These are phyloP conservation scores for Perognathus longimembris DNA, from an alignment of 2,113 vertebrate genomes.

Conservation along the genomic window DNA sequence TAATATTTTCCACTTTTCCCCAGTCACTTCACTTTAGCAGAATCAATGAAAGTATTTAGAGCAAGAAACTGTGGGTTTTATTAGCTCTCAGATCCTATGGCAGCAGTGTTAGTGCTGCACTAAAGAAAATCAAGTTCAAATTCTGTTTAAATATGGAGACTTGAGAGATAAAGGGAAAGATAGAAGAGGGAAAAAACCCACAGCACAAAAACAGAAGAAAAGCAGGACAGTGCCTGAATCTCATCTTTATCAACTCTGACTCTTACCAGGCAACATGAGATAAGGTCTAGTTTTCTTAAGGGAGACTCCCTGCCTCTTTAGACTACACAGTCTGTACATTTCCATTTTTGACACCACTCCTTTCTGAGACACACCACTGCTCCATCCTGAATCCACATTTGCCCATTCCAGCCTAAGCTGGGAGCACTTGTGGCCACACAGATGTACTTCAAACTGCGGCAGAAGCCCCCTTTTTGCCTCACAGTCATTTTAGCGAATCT, in stretches of 20 bases:
- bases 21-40: constrained; percentile 34
- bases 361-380: background rate
- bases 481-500: background rate
- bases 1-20: constrained; percentile 54
- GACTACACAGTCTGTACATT: constrained; percentile 22
- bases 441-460: background rate
- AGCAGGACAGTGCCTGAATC: background rate
- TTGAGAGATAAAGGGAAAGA: constrained; percentile 21
- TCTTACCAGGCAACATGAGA: constrained; percentile 29
- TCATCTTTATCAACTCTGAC: background rate
- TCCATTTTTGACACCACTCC: constrained; percentile 3
- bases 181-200: background rate
- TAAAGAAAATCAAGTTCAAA: constrained; percentile 38
- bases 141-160: constrained; percentile 10
- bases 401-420: background rate
- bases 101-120: background rate
- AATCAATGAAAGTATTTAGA: constrained; percentile 34
- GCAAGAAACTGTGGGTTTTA: background rate
- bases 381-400: background rate
- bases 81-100: background rate
- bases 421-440: background rate
- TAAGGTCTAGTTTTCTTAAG: constrained; percentile 31
- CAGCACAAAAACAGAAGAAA: constrained; percentile 19
- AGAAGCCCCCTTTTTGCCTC: background rate
- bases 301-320: background rate